Evolutionary conservation across 2,888 invertebrate species (phyloP).

Genomic region (Nymphalis c-album): DNA sequence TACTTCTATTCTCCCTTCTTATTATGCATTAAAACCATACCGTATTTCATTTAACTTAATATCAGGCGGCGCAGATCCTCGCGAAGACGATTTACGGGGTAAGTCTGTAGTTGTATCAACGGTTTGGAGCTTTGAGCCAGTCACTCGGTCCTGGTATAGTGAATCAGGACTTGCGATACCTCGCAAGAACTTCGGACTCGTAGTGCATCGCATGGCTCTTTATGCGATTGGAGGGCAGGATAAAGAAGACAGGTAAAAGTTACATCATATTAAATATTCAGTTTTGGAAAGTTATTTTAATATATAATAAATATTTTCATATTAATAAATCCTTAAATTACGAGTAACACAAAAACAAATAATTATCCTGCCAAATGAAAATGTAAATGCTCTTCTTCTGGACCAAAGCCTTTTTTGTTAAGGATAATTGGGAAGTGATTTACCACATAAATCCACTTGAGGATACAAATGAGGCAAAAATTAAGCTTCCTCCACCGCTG

Average conservation of each 20-base stretch:
- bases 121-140: slow-evolving; percentile 86
- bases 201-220: slow-evolving; percentile 84
- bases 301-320: background rate
- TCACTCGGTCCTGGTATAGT: slow-evolving; percentile 83
- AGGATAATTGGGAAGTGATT: too few species aligned
- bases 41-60: background rate
- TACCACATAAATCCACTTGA: too few species aligned
- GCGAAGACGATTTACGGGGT: slow-evolving; percentile 79
- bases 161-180: slow-evolving; percentile 82
- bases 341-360: too few species aligned
- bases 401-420: too few species aligned
- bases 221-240: slow-evolving; percentile 88
- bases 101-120: slow-evolving; percentile 82
- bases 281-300: background rate
- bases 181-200: slow-evolving; percentile 86
- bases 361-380: too few species aligned
- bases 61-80: slow-evolving; percentile 84
- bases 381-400: too few species aligned
- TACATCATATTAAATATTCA: background rate
- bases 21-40: background rate
- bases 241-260: slow-evolving; percentile 76
- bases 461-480: too few species aligned
- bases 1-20: too few species aligned
- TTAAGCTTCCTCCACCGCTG: too few species aligned
- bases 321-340: too few species aligned